These are phyloP conservation scores for Brachyptera putata DNA, from an alignment of 2,888 invertebrate genomes.

Conservation along the genomic window DNA sequence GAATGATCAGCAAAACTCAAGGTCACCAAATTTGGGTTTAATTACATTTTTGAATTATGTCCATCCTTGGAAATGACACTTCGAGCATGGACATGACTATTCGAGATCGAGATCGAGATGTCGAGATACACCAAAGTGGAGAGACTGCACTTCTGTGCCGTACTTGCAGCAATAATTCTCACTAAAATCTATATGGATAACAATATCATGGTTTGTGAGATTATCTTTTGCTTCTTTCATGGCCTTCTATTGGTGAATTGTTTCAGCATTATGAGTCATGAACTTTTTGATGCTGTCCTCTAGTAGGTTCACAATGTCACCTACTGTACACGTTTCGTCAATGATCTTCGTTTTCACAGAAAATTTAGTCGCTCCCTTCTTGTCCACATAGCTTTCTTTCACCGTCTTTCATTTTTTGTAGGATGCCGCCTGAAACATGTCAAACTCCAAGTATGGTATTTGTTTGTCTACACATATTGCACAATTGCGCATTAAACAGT, in stretches of 20 bases:
- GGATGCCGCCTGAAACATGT: no score
- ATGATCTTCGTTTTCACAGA: neutral
- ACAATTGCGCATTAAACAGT: no score
- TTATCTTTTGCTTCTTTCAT: neutral
- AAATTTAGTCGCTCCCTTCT: neutral
- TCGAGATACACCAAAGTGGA: slow-evolving; percentile 37
- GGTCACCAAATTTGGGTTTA: no score
- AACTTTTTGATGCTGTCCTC: neutral
- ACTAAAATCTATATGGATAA: slow-evolving; percentile 36
- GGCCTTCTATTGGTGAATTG: neutral
- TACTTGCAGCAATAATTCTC: slow-evolving; percentile 37
- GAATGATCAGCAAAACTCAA: no score
- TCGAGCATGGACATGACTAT: no score
- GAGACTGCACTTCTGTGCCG: slow-evolving; percentile 36
- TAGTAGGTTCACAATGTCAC: neutral
- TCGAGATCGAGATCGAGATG: no score
- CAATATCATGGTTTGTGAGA: neutral
- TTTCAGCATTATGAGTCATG: neutral
- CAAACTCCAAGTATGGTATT: no score
- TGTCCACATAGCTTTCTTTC: neutral
- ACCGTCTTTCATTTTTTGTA: neutral
- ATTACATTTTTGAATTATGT: no score
- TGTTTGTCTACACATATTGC: no score
- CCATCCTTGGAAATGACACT: no score
- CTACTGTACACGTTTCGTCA: neutral